phyloP scores from a whole-genome alignment of 1,140 invertebrate genomes.

The Formica exsecta region DNA sequence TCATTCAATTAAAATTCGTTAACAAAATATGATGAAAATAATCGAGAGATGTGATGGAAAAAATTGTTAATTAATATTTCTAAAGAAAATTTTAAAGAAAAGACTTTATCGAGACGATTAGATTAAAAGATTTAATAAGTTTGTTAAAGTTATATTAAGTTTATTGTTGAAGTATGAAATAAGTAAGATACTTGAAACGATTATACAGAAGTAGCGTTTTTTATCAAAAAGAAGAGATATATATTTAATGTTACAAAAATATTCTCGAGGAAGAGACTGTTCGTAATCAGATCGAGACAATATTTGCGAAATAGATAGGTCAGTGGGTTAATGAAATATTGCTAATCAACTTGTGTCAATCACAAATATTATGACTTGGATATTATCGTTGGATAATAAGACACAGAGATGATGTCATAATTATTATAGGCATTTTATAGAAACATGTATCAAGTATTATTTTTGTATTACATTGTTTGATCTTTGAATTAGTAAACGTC shows the following conservation, averaged over 20 bases:
- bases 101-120: background rate
- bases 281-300: background rate
- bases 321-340: constrained; percentile 10
- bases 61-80: background rate
- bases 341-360: constrained; percentile 3
- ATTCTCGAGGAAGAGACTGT: background rate
- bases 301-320: background rate
- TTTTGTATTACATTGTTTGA: background rate
- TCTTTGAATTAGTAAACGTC: background rate
- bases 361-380: background rate
- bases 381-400: background rate
- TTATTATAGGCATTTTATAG: background rate
- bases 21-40: background rate
- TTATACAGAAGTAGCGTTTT: background rate
- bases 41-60: background rate
- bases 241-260: no score
- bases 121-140: background rate
- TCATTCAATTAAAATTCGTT: background rate
- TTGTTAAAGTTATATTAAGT: background rate
- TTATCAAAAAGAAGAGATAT: no score
- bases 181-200: background rate
- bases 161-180: background rate
- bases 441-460: background rate
- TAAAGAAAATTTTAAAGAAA: background rate
- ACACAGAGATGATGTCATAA: background rate